These are phyloP conservation scores for Orius insidiosus DNA, from an alignment of 1,140 invertebrate genomes.

Conservation along the genomic window DNA sequence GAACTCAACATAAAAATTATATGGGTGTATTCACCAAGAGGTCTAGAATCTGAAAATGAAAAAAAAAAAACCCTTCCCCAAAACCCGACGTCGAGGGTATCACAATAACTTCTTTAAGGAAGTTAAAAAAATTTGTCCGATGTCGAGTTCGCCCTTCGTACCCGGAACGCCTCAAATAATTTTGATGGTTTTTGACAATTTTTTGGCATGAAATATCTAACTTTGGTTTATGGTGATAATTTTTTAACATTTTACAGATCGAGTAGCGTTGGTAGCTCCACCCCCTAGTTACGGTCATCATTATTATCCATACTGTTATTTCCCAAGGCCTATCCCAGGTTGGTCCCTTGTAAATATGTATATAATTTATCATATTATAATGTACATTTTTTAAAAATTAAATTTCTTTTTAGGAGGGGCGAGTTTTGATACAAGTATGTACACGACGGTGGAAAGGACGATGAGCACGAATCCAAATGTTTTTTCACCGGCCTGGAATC, in stretches of 20 bases:
- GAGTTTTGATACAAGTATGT: constrained; percentile 23
- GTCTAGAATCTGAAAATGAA: too few species aligned
- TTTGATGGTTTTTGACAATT: too few species aligned
- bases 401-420: constrained; percentile 10
- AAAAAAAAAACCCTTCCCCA: too few species aligned
- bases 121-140: too few species aligned
- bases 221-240: too few species aligned
- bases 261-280: constrained; percentile 23
- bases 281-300: constrained; percentile 23
- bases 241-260: constrained; percentile 20
- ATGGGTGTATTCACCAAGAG: too few species aligned
- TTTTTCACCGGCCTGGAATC: constrained; percentile 24
- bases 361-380: neutral
- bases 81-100: too few species aligned
- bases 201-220: too few species aligned
- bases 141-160: too few species aligned
- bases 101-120: too few species aligned
- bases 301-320: constrained; percentile 23
- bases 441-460: constrained; percentile 26
- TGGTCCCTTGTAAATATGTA: neutral
- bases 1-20: too few species aligned
- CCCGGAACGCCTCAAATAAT: too few species aligned
- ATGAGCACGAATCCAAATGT: constrained; percentile 26
- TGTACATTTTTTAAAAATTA: neutral
- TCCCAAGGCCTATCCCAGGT: constrained; percentile 16